These are phyloP conservation scores for Electrophaes corylata DNA, from an alignment of 2,888 invertebrate genomes.

Conservation along the genomic window DNA sequence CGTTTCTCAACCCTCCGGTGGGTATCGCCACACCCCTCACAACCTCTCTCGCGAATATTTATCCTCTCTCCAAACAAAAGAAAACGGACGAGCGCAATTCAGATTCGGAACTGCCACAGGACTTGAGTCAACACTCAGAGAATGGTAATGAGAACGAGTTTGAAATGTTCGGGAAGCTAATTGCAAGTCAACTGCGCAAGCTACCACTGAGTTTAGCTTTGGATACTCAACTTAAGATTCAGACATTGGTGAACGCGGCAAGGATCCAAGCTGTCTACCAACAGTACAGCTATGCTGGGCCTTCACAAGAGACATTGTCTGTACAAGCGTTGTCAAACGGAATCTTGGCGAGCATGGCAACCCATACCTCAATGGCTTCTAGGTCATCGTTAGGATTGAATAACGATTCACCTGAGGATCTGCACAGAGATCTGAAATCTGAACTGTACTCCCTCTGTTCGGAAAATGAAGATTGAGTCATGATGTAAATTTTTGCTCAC, in stretches of 20 bases:
- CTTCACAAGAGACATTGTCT: constrained; percentile 75
- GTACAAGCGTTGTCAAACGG: constrained; percentile 79
- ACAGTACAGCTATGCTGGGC: constrained; percentile 78
- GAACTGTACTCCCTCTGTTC: constrained; percentile 70
- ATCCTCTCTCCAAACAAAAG: constrained; percentile 77
- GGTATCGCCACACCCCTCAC: constrained; percentile 79
- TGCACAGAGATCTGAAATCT: constrained; percentile 67
- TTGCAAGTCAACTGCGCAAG: constrained; percentile 77
- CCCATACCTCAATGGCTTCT: constrained; percentile 64
- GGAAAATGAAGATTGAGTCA: constrained; percentile 67
- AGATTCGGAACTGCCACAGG: constrained; percentile 73
- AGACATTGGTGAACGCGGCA: constrained; percentile 75
- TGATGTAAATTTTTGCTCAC: constrained; percentile 19
- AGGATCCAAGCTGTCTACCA: constrained; percentile 79
- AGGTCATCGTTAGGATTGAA: constrained; percentile 58
- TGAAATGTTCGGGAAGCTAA: constrained; percentile 79
- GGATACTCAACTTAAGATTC: constrained; percentile 78
- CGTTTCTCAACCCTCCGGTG: constrained; percentile 77
- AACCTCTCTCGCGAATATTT: constrained; percentile 75
- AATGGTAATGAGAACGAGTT: constrained; percentile 78
- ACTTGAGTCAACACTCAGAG: constrained; percentile 77
- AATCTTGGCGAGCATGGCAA: constrained; percentile 73
- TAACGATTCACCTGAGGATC: constrained; percentile 72
- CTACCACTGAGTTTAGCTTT: constrained; percentile 73
- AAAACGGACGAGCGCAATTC: constrained; percentile 65